Base-by-base conservation (phyloP, 2,113 vertebrate genomes). In the Triplophysa tibetana region DNA sequence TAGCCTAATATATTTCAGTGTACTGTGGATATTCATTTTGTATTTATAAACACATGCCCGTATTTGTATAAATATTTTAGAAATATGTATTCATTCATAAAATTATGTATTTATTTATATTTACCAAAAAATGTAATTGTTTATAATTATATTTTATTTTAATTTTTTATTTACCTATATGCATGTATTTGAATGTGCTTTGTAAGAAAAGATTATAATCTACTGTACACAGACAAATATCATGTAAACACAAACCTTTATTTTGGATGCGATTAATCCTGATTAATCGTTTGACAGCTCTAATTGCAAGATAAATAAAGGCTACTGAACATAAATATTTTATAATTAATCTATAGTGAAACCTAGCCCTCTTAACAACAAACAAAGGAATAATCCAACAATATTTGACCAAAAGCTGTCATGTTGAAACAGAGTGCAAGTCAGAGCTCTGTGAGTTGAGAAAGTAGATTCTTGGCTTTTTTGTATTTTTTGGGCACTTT, bases 191-290 rank as follows among this genome's bases (percentile, higher is more conserved):
- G 24, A 24, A 1, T 24, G 24, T 24, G 24, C 24, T 24, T 1
- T 24, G 2, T 1, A 24, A 24, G 1, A 24, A 24, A 24, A 24
- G n/a, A n/a, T n/a, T n/a, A n/a, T n/a, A n/a, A n/a, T n/a, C n/a
- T n/a, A n/a, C n/a, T 77, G 89, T 84, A 83, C 83, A 90, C 84
- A 87, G 81, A 73, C 67, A 86, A 86, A 48, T 86, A 82, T 82
- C 86, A 89, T 24, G 24, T 24, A 24, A 24, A 24, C 24, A 24
- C 24, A 24, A n/a, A n/a, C n/a, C 24, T 24, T 24, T 24, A 1
- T 24, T 24, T 24, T 24, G n/a, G n/a, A 24, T 24, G 24, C 24
- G n/a, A 24, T 24, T 24, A 24, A 24, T 24, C 24, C 1, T 24
- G 24, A 24, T 24, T 24, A 24, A 24, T 24, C 24, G 24, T 24